Base-by-base conservation (phyloP, 2,797 vertebrate genomes). In the Eleutherodactylus coqui region DNA sequence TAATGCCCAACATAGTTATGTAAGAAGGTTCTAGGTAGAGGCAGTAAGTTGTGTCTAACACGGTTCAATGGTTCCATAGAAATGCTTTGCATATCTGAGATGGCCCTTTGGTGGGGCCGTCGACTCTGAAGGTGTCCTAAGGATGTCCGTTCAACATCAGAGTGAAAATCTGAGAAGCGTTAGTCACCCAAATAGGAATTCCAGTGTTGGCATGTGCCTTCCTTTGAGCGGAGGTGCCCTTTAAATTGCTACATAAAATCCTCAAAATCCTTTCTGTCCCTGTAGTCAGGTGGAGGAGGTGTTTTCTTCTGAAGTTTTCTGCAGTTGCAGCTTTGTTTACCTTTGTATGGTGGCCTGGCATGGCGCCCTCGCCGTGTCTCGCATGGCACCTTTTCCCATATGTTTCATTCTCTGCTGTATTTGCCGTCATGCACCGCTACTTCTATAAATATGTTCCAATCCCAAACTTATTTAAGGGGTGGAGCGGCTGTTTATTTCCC, bases 371-470 rank as follows among this genome's bases (percentile, higher is more conserved):
- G 3, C 24, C 27, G 27, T 19, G 53, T 29, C 62, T 77, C 64
- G 41, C 45, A 38, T 79, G 67, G 62, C 85, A 83, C 85, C 85
- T 87, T 80, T 87, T 83, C 80, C 64, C 38, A 83, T 77, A 83
- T 70, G 73, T 78, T 72, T 43, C 47, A 79, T 41, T 49, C 69
- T 67, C 62, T 84, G 80, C 24, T 60, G 0, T 87, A 17, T 87
- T 87, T 87, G 75, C 49, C 13, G 29, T 84, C 75, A 79, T 62
- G 64, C 81, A 11, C 43, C 19, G 78, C 77, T 67, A 55, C 85
- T 45, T 64, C 69, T 86, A 75, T 86, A 60, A 73, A 85, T 85
- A 85, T 73, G 34, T 16, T 72, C 27, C 27, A 64, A 80, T 51
- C 78, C 55, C 69, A 75, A 73, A 81, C 70, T 53, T 70, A 64